phyloP scores from a whole-genome alignment of 2,797 vertebrate species.

The Anolis apletophallus region DNA sequence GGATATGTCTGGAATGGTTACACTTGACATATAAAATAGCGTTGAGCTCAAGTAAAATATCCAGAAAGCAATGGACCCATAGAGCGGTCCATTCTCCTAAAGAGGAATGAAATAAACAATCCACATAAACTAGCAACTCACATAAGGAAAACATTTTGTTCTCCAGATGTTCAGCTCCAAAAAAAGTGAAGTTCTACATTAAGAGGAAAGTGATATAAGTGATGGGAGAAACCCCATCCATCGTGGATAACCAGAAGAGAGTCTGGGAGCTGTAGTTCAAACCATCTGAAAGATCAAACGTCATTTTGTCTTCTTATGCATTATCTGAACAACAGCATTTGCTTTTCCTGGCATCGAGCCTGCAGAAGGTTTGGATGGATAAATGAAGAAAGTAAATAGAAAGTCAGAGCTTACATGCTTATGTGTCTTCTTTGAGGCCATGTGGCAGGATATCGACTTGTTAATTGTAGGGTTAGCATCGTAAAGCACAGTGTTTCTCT shows the following conservation, averaged over 20 bases:
- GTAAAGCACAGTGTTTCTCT: constrained; percentile 43
- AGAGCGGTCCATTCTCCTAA: not conserved
- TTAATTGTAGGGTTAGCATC: constrained; percentile 32
- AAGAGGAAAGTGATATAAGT: no score
- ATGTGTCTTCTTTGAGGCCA: constrained; percentile 7
- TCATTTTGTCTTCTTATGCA: not conserved
- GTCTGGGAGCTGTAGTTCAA: not conserved
- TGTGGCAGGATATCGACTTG: constrained; percentile 28
- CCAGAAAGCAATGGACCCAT: not conserved
- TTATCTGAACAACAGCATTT: constrained; percentile 4
- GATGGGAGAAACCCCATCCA: not conserved
- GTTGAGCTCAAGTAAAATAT: not conserved
- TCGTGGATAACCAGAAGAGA: not conserved
- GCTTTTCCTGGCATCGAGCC: constrained; percentile 5
- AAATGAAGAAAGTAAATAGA: not conserved
- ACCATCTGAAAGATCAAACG: not conserved
- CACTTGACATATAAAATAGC: not conserved
- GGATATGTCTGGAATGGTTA: no score
- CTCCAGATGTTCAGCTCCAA: no score
- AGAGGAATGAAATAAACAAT: constrained; percentile 9
- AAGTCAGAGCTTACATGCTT: not conserved
- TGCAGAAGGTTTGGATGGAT: not conserved
- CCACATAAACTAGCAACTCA: not conserved
- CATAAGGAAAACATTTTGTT: not conserved
- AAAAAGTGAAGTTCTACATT: no score